Evolutionary conservation across 2,797 vertebrate genomes (phyloP).

Genomic region (Clarias fuscus): DNA sequence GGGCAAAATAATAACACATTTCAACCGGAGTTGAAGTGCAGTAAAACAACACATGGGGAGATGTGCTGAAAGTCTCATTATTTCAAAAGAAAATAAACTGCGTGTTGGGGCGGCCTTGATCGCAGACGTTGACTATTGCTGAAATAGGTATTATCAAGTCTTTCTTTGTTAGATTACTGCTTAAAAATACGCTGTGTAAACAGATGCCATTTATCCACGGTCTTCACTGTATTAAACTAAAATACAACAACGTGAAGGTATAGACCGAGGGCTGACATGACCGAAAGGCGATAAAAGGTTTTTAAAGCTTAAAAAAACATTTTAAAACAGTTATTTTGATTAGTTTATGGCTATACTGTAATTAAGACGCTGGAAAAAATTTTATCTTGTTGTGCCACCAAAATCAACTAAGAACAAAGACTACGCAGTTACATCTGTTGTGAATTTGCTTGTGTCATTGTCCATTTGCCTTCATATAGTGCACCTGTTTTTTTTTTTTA

Average conservation of each 20-base stretch:
- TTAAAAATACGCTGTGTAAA: not conserved
- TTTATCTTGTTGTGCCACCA: not conserved
- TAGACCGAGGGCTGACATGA: not conserved
- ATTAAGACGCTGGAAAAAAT: not conserved
- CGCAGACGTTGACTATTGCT: conserved; percentile 12
- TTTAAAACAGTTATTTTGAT: not conserved
- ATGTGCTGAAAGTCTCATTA: conserved; percentile 44
- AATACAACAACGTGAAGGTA: not conserved
- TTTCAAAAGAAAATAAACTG: conserved; percentile 41
- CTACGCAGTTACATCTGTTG: not conserved
- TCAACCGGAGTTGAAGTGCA: conserved; percentile 12
- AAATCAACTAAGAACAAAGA: no score
- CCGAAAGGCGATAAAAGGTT: not conserved
- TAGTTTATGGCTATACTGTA: not conserved
- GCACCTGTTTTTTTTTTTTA: not conserved
- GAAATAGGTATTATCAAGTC: conserved; percentile 2
- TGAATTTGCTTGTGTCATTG: not conserved
- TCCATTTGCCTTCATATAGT: not conserved
- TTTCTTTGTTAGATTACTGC: not conserved
- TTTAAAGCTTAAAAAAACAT: no score
- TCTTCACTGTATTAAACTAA: not conserved
- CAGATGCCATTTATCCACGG: not conserved
- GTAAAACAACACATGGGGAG: conserved; percentile 38
- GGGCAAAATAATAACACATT: conserved; percentile 47
- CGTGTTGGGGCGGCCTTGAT: conserved; percentile 17